These are phyloP conservation scores for Harpagifer antarcticus DNA, from an alignment of 2,797 vertebrate genomes.

Conservation along the genomic window DNA sequence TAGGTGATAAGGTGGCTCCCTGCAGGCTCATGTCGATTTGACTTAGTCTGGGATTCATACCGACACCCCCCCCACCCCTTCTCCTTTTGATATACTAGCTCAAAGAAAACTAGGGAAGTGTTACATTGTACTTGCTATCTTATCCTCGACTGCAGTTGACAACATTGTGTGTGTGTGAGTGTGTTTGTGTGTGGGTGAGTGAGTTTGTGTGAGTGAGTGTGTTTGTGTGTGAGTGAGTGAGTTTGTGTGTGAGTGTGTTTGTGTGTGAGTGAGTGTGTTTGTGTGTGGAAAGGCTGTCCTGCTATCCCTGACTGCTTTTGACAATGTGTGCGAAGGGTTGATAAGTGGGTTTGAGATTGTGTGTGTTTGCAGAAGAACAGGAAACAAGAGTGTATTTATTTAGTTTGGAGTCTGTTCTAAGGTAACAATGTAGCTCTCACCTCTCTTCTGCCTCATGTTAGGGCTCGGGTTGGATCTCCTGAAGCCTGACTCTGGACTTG, in stretches of 20 bases:
- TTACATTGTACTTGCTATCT: conserved; percentile 54
- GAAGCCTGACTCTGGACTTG: conserved; percentile 87
- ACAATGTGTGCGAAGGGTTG: no score
- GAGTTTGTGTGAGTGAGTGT: conserved; percentile 2
- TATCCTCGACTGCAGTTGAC: conserved; percentile 13
- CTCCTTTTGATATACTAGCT: conserved; percentile 31
- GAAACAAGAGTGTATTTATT: not conserved
- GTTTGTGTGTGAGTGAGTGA: not conserved
- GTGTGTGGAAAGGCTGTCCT: not conserved
- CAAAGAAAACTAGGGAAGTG: conserved; percentile 26
- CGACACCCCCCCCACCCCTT: no score
- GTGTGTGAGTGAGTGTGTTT: conserved; percentile 12
- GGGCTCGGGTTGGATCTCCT: conserved; percentile 87
- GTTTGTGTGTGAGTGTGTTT: no score
- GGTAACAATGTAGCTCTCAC: conserved; percentile 74
- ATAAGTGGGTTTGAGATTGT: no score
- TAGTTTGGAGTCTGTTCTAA: not conserved
- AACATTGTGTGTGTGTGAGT: not conserved
- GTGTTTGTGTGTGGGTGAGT: no score
- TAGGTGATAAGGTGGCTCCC: no score
- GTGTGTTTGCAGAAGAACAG: not conserved
- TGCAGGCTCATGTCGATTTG: no score
- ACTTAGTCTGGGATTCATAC: not conserved
- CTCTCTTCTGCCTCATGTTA: conserved; percentile 89
- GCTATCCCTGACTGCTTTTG: no score